Evolutionary conservation across 2,113 vertebrate genomes (phyloP).

Genomic region (Campylomormyrus numenius): DNA sequence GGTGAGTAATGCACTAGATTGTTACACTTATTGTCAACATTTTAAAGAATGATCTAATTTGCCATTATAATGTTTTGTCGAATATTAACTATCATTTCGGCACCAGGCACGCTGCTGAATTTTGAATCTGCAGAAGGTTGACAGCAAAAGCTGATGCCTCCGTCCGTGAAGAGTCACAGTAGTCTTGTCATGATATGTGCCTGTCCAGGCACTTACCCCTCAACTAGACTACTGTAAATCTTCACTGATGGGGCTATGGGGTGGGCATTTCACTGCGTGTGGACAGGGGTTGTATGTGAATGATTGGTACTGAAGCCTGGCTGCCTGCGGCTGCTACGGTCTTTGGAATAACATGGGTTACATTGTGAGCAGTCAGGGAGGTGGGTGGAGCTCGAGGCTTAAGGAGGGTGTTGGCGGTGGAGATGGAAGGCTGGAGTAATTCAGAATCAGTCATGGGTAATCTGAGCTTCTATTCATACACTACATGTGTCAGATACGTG

Average conservation of each 20-base stretch:
- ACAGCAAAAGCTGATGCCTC: neutral
- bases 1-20: neutral
- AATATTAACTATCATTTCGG: neutral
- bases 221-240: neutral
- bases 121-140: neutral
- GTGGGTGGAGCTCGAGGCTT: neutral
- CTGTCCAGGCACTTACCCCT: neutral
- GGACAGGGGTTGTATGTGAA: neutral
- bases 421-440: neutral
- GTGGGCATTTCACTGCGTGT: neutral
- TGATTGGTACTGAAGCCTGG: neutral
- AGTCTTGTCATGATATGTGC: neutral
- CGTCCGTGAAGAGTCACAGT: neutral
- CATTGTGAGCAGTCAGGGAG: neutral
- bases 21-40: neutral
- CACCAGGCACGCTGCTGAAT: neutral
- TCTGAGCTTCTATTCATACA: neutral
- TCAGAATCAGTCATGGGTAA: neutral
- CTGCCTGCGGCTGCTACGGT: neutral
- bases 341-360: neutral
- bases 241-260: neutral
- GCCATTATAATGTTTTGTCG: neutral
- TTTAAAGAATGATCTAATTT: neutral
- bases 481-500: neutral
- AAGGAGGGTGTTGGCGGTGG: neutral